phyloP scores from a whole-genome alignment of 2,113 vertebrate species.

The Rhynchomys soricoides region DNA sequence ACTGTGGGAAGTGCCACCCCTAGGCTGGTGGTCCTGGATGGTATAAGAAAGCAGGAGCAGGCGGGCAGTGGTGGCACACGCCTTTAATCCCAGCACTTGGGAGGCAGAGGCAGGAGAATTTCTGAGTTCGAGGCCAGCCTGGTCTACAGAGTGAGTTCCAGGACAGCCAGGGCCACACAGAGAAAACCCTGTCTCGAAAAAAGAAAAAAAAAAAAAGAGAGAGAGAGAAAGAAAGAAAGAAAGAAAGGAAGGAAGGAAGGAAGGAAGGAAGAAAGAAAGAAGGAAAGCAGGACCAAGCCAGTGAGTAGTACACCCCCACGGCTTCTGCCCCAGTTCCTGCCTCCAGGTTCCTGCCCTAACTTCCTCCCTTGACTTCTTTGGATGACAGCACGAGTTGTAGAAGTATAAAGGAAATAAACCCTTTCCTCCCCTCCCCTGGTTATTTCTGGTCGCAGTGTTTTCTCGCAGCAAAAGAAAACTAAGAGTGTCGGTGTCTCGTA shows the following conservation, averaged over 20 bases:
- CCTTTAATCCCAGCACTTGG: too few species aligned
- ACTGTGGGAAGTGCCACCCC: neutral
- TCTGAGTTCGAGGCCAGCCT: too few species aligned
- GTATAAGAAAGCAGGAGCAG: neutral
- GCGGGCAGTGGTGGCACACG: too few species aligned
- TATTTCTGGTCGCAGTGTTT: neutral
- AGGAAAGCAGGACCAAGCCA: neutral
- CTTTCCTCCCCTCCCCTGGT: neutral
- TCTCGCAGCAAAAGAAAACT: neutral
- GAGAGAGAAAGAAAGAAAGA: too few species aligned
- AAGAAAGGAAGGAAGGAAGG: too few species aligned
- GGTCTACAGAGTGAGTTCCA: too few species aligned
- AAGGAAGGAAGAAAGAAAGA: too few species aligned
- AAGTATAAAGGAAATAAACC: neutral
- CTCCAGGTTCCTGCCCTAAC: neutral
- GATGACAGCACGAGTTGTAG: neutral
- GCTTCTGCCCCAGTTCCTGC: neutral
- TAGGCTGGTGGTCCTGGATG: neutral
- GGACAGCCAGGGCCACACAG: too few species aligned
- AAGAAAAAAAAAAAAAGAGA: too few species aligned
- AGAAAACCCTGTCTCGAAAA: too few species aligned
- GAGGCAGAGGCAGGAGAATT: too few species aligned
- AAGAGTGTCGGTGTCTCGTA: neutral
- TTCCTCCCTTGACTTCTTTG: neutral
- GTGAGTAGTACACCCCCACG: neutral